Base-by-base conservation (phyloP, 2,888 invertebrate genomes). In the Temnothorax rugatulus region DNA sequence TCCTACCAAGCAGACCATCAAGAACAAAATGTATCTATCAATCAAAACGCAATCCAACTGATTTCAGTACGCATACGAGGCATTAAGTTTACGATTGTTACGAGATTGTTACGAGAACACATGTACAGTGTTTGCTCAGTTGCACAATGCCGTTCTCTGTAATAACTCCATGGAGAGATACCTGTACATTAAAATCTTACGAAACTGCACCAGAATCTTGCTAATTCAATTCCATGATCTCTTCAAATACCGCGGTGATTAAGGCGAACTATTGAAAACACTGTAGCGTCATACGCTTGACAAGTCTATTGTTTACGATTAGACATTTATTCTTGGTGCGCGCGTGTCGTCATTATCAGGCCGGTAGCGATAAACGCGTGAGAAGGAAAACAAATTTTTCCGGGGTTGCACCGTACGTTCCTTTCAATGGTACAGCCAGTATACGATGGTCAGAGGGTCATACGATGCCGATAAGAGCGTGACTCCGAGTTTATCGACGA, bases 1-100 rank as follows among this genome's bases (percentile, higher is more conserved):
- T 96, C 99, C 99, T 0, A 97, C 98, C 77, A 98, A 97, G 92
- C 98, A 98, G 94, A 98, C 97, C 57, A 97, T 99, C 87, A 98
- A 99, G 95, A 98, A 97, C 34, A 98, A 98, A 95, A 98, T 99
- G 98, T 99, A 99, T 95, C 96, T 99, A 83, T 99, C 98, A 88
- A 97, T 98, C 86, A 98, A 98, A 93, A 96, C 96, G 7, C 94
- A 93, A 82, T 90, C 91, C n/a, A 92, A 91, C 86, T 92, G 57
- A 90, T 57, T 29, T 59, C 61, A 21, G 9, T 15, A 38, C 25
- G 25, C 18, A 29, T 0, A 57, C 9, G 18, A n/a, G 9, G 15
- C 11, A 29, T n/a, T 8, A 1, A 47, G 18, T 34, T 47, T 50
- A 61, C 1, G 59, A 75, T 88, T 79, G 74, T 34, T 18, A 34